These are phyloP conservation scores for Myotis vivesi DNA, from an alignment of 2,797 vertebrate genomes.

Conservation along the genomic window DNA sequence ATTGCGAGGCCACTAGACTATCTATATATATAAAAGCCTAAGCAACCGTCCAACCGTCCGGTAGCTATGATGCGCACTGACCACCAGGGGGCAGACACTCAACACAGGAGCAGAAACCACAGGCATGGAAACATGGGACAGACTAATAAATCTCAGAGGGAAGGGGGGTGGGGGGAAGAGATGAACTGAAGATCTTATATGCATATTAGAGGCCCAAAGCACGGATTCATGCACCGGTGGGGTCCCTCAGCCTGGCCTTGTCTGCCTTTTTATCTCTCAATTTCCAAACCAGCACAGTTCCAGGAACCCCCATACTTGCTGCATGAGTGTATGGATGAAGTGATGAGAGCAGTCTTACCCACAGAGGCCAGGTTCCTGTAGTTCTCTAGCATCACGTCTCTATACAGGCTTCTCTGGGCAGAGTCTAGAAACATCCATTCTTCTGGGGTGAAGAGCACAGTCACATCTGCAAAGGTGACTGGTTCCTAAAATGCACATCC, in stretches of 20 bases:
- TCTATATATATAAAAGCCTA: too few relatives aligned
- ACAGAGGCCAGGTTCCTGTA: constrained; percentile 55
- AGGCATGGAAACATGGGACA: too few relatives aligned
- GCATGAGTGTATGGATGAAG: neutral
- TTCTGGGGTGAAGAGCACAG: constrained; percentile 52
- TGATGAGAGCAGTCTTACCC: neutral
- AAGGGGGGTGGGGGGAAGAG: too few relatives aligned
- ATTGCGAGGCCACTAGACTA: neutral
- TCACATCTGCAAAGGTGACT: constrained; percentile 65
- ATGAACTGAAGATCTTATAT: too few relatives aligned
- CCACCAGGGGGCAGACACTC: too few relatives aligned
- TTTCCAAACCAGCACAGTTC: neutral
- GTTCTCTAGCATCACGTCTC: constrained; percentile 68
- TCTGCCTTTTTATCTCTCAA: neutral
- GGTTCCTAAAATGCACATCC: constrained; percentile 53
- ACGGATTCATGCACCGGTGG: too few relatives aligned
- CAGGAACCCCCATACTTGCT: neutral
- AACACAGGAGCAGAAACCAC: too few relatives aligned
- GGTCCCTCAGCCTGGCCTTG: too few relatives aligned
- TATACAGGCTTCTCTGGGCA: constrained; percentile 58
- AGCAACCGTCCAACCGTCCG: too few relatives aligned
- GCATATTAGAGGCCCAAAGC: too few relatives aligned
- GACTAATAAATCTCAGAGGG: too few relatives aligned
- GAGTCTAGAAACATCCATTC: constrained; percentile 62
- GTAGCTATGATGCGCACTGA: too few relatives aligned